Evolutionary conservation across 2,797 vertebrate species (phyloP), one percentile per base, ranked within the genome.

Genomic region (Epinephelus awoara): DNA sequence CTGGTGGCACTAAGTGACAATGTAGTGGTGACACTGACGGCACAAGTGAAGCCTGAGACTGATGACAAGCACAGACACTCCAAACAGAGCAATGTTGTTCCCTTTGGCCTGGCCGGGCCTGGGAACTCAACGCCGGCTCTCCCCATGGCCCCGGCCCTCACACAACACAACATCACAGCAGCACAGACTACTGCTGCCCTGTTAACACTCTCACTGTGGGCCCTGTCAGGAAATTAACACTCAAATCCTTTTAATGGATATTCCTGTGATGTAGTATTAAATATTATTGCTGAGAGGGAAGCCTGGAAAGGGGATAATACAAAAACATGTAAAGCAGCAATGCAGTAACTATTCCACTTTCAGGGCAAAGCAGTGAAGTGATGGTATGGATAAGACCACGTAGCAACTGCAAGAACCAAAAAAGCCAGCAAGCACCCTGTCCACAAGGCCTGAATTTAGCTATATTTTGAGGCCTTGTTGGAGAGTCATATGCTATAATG

Each of bases 61-160:
- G 87, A 87, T 92, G 92, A 93, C 91, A 89, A 91, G 85, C 76
- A 25, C 88, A 86, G 83, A 85, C 87, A 86, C 82, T 88, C 78
- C 73, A 77, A 76, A 94, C 89, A 93, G 90, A 91, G 88, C 87
- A 82, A 84, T 87, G 90, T 92, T 94, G 93, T 94, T 93, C 85
- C 82, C 84, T 77, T 83, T 74, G 77, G 88, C 83, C 85, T 61
- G 78, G 82, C 74, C 13, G 3, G 78, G 83, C 89, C 89, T 88
- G 92, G 91, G 92, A 92, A 92, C 88, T 85, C 77, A 47, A 82
- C 64, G 75, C 67, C 59, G 75, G 75, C 84, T 79, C 87, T 89
- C 91, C 83, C 88, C 72, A 75, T 50, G 88, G 91, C 82, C 87
- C 82, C 21, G 44, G 75, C 70, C 82, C 80, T 84, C 79, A 73